These are phyloP conservation scores for Arrhopalites spinosus DNA, from an alignment of 2,888 invertebrate species.

Conservation along the genomic window DNA sequence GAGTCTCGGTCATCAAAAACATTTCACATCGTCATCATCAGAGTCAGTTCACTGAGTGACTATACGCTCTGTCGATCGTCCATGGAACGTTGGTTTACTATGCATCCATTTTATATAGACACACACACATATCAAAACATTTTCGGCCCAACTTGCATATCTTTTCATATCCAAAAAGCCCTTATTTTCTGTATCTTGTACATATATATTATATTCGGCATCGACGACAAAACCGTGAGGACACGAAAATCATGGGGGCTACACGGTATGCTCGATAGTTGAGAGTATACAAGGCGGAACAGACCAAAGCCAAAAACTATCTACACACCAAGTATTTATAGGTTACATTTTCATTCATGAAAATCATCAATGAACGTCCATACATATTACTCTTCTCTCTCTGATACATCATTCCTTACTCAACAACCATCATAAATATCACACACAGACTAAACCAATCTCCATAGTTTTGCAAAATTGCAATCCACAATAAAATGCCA, in stretches of 20 bases:
- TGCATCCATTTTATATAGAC: slow-evolving; percentile 10
- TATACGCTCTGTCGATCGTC: slow-evolving; percentile 54
- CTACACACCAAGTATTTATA: slow-evolving; percentile 1
- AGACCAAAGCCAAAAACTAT: not conserved
- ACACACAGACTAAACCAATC: not conserved
- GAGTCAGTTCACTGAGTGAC: slow-evolving; percentile 35
- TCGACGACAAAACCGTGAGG: no score
- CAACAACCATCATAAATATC: not conserved
- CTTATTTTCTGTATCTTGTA: not conserved
- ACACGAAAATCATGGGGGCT: no score
- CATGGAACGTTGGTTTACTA: slow-evolving; percentile 49
- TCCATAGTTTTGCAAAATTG: no score
- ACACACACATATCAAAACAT: not conserved
- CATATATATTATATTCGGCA: no score
- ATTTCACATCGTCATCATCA: slow-evolving; percentile 38
- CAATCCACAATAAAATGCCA: slow-evolving; percentile 7
- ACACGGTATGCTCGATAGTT: no score
- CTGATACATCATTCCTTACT: not conserved
- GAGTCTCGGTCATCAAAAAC: slow-evolving; percentile 37
- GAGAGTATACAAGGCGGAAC: not conserved
- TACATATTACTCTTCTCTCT: not conserved
- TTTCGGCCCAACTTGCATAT: no score
- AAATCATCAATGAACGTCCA: slow-evolving; percentile 14
- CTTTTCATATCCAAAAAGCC: not conserved
- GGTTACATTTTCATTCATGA: slow-evolving; percentile 20